phyloP scores from a whole-genome alignment of 2,888 invertebrate genomes.

The Eurytoma californica region DNA sequence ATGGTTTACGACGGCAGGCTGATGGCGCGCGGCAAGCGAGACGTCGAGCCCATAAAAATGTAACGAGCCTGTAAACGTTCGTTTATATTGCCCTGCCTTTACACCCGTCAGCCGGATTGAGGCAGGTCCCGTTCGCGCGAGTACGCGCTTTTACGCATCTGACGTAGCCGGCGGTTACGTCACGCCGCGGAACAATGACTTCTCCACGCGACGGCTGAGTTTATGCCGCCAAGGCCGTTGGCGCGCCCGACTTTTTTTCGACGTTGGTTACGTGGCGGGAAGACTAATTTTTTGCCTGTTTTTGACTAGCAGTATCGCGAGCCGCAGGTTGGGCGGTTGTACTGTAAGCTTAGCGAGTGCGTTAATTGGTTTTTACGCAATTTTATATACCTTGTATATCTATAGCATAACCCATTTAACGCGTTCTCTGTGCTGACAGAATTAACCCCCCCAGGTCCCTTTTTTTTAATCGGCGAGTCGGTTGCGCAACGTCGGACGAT shows the following conservation, averaged over 20 bases:
- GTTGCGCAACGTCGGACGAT: neutral
- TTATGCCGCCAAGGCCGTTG: too few relatives aligned
- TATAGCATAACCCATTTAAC: too few relatives aligned
- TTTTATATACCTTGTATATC: too few relatives aligned
- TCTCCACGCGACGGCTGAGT: neutral
- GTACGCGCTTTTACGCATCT: neutral
- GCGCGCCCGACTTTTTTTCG: too few relatives aligned
- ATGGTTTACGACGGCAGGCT: conserved; percentile 74
- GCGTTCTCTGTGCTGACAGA: too few relatives aligned
- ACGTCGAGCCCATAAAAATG: conserved; percentile 71
- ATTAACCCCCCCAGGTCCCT: too few relatives aligned
- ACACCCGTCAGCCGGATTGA: conserved; percentile 69
- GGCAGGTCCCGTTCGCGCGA: conserved; percentile 69
- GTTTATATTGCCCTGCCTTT: conserved; percentile 74
- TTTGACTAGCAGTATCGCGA: neutral
- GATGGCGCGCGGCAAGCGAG: conserved; percentile 69
- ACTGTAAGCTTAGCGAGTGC: too few relatives aligned
- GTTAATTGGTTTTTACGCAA: too few relatives aligned
- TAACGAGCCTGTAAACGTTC: conserved; percentile 76
- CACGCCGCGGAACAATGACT: conserved; percentile 40
- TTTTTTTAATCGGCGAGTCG: neutral
- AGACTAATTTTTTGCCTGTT: neutral
- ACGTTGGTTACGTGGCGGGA: too few relatives aligned
- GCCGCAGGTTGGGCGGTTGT: too few relatives aligned
- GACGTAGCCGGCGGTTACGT: conserved; percentile 24